Evolutionary conservation across 2,797 vertebrate species (phyloP).

Genomic region (Characodon lateralis): DNA sequence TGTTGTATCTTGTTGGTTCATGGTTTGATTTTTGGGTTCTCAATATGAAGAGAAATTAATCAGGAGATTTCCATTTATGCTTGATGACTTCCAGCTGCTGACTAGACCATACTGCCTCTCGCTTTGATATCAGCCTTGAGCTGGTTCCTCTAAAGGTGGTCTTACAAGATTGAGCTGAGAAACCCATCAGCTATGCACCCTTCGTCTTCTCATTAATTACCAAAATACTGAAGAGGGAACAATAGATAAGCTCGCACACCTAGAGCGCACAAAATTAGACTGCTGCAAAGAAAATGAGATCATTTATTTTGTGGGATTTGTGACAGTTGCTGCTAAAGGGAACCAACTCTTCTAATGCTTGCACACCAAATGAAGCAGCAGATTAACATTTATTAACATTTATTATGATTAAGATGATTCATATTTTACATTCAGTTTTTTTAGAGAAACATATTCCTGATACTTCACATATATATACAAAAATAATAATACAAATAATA

Average conservation of each 20-base stretch:
- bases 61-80: slow-evolving; percentile 64
- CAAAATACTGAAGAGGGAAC: slow-evolving; percentile 41
- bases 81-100: slow-evolving; percentile 67
- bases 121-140: slow-evolving; percentile 56
- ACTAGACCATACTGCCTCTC: slow-evolving; percentile 44
- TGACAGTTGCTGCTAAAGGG: not conserved
- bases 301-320: slow-evolving; percentile 26
- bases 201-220: slow-evolving; percentile 62
- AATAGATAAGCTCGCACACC: slow-evolving; percentile 40
- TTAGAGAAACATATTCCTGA: not conserved
- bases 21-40: slow-evolving; percentile 61
- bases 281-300: slow-evolving; percentile 25
- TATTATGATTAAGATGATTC: not conserved
- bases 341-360: not conserved
- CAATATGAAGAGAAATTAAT: slow-evolving; percentile 61
- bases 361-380: not conserved
- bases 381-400: not conserved
- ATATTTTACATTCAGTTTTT: not conserved
- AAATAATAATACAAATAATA: not conserved
- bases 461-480: not conserved
- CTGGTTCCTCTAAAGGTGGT: slow-evolving; percentile 46
- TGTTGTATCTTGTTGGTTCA: slow-evolving; percentile 29
- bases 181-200: slow-evolving; percentile 39
- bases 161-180: slow-evolving; percentile 39
- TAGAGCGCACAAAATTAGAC: slow-evolving; percentile 23